phyloP scores from a whole-genome alignment of 64 coral and sea anemone genomes.

The Montipora foliosa region DNA sequence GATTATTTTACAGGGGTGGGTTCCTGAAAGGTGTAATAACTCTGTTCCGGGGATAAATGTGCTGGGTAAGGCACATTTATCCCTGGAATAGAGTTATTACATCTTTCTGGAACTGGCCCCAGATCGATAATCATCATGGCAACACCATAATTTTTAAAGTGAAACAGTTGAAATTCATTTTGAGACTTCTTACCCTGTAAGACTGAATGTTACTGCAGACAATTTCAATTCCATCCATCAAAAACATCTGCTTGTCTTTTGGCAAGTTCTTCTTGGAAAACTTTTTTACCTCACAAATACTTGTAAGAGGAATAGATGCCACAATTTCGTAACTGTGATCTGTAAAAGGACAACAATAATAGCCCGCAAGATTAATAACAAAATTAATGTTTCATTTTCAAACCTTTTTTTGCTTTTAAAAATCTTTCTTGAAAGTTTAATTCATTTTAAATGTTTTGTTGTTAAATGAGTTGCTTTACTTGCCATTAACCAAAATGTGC shows the following conservation, averaged over 20 bases:
- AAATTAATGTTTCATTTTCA: not conserved
- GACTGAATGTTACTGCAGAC: slow-evolving; percentile 85
- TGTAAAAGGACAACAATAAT: slow-evolving; percentile 3
- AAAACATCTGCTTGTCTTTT: slow-evolving; percentile 86
- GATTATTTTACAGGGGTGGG: no score
- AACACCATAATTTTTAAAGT: not conserved
- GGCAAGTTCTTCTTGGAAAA: slow-evolving; percentile 86
- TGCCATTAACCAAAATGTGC: no score
- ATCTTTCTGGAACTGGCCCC: no score
- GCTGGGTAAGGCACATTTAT: no score
- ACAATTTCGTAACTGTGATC: slow-evolving; percentile 78
- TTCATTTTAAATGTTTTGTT: no score
- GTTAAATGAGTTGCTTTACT: no score
- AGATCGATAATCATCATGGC: no score
- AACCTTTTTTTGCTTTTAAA: not conserved
- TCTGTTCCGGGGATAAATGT: no score
- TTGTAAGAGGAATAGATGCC: slow-evolving; percentile 81
- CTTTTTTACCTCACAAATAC: slow-evolving; percentile 90
- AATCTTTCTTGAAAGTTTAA: no score
- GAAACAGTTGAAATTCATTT: not conserved
- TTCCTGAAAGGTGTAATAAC: no score
- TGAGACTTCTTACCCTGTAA: slow-evolving; percentile 60
- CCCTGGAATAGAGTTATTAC: no score
- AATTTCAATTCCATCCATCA: slow-evolving; percentile 93
- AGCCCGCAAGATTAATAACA: not conserved